phyloP scores from a whole-genome alignment of 2,888 invertebrate genomes.

The Amblyjoppa fuscipennis region DNA sequence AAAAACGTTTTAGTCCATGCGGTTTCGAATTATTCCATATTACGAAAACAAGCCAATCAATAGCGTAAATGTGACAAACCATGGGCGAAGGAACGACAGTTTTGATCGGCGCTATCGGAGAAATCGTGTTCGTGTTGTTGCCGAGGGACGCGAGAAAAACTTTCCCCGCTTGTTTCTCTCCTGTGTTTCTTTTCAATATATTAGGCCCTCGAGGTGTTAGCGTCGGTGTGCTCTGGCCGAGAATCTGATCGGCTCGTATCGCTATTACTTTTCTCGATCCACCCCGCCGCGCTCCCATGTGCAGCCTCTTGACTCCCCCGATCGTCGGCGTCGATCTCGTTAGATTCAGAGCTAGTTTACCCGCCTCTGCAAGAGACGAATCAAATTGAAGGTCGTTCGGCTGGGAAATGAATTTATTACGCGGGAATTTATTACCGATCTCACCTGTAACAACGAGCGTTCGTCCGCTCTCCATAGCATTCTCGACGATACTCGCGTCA shows the following conservation, averaged over 20 bases:
- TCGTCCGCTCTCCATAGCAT: constrained; percentile 94
- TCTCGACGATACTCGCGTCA: constrained; percentile 89
- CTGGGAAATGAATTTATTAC: not conserved
- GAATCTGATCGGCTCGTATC: constrained; percentile 86
- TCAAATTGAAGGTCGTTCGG: constrained; percentile 7
- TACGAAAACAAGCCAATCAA: not conserved
- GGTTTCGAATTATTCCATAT: constrained; percentile 30
- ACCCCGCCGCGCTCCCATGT: constrained; percentile 80
- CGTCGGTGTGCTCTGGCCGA: constrained; percentile 81
- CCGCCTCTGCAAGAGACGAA: constrained; percentile 87
- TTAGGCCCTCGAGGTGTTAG: constrained; percentile 81
- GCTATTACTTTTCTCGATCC: constrained; percentile 86
- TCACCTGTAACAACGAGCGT: constrained; percentile 92
- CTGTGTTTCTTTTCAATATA: constrained; percentile 80
- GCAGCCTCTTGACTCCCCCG: constrained; percentile 82
- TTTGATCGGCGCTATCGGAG: constrained; percentile 77
- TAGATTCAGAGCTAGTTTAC: constrained; percentile 90
- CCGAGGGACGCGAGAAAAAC: constrained; percentile 79
- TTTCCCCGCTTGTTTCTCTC: constrained; percentile 80
- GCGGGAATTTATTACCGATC: not conserved
- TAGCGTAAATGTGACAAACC: constrained; percentile 66
- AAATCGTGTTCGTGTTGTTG: constrained; percentile 74
- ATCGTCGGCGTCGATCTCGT: constrained; percentile 83
- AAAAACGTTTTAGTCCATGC: constrained; percentile 8
- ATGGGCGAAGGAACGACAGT: constrained; percentile 74